phyloP scores from a whole-genome alignment of 2,888 invertebrate species.

The Ypsolopha sequella region DNA sequence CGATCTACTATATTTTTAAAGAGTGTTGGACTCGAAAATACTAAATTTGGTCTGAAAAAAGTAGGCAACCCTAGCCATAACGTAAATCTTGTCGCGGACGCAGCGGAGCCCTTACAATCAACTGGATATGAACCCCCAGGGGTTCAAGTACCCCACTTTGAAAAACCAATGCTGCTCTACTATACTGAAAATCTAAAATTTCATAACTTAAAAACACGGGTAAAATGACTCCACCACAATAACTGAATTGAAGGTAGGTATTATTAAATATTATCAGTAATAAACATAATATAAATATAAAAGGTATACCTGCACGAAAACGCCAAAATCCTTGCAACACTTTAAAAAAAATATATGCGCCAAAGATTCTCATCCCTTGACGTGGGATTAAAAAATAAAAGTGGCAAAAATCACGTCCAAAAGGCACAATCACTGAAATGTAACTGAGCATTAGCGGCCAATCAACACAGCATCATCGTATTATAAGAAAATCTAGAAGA shows the following conservation, averaged over 20 bases:
- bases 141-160: no score
- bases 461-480: neutral
- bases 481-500: slow-evolving; percentile 12
- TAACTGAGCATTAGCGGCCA: slow-evolving; percentile 33
- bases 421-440: slow-evolving; percentile 44
- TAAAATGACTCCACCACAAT: neutral
- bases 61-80: no score
- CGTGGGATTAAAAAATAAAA: neutral
- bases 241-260: no score
- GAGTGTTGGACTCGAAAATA: no score
- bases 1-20: no score
- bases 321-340: slow-evolving; percentile 9
- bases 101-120: no score
- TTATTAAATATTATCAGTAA: no score
- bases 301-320: slow-evolving; percentile 7
- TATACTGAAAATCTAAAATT: neutral
- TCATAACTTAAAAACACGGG: neutral
- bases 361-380: neutral
- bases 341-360: slow-evolving; percentile 8
- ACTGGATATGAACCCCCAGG: no score
- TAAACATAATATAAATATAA: neutral
- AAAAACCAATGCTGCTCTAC: neutral
- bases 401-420: slow-evolving; percentile 28
- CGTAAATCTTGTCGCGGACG: no score
- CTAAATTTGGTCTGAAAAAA: no score